Evolutionary conservation across 1,140 invertebrate genomes (phyloP).

Genomic region (Eufriesea mexicana): DNA sequence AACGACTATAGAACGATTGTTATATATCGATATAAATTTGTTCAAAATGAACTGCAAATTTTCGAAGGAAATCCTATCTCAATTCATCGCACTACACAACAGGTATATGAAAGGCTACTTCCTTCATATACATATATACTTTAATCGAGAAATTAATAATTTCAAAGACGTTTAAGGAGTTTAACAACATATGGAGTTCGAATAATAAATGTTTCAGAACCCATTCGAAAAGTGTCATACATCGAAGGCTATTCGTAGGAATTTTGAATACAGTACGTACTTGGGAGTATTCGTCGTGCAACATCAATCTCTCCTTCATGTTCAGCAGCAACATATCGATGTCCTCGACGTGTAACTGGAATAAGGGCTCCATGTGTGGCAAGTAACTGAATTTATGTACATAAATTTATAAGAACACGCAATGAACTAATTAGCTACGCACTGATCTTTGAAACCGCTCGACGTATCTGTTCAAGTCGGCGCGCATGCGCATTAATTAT

Average conservation of each 20-base stretch:
- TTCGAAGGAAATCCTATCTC: neutral
- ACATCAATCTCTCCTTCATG: constrained; percentile 49
- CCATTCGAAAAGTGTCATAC: neutral
- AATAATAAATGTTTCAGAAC: neutral
- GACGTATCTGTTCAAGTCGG: neutral
- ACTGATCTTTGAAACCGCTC: neutral
- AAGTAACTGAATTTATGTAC: neutral
- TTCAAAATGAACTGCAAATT: no score
- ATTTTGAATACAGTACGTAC: constrained; percentile 9
- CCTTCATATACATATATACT: neutral
- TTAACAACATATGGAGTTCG: neutral
- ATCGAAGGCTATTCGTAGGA: no score
- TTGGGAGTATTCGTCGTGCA: constrained; percentile 30
- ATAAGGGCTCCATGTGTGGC: constrained; percentile 39
- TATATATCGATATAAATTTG: no score
- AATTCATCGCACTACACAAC: neutral
- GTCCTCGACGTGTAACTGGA: constrained; percentile 12
- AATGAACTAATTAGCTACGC: neutral
- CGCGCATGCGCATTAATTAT: neutral
- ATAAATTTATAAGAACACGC: neutral
- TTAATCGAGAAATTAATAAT: neutral
- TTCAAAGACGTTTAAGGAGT: neutral
- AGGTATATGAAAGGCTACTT: neutral
- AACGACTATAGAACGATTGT: no score
- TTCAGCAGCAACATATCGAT: constrained; percentile 29